Conservation (phyloP, 2,888 invertebrate species). For the Rotaria socialis region DNA sequence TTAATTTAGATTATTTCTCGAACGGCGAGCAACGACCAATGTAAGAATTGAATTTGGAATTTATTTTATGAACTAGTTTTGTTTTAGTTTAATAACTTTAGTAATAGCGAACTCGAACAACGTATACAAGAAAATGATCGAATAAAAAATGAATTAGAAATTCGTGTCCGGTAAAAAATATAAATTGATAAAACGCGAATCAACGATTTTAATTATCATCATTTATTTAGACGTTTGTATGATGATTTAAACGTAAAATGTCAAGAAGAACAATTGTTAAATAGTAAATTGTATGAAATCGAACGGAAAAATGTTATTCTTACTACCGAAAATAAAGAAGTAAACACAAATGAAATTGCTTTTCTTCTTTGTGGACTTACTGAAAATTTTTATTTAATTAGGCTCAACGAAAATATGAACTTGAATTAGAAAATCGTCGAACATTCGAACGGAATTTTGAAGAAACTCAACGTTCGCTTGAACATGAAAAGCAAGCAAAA, state of each 20-base stretch:
- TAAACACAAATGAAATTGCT: not conserved
- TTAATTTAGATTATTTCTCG: constrained; percentile 2
- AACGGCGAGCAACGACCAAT: not conserved
- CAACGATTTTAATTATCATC: too few species aligned
- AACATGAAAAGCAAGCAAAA: not conserved
- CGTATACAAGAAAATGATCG: constrained; percentile 30
- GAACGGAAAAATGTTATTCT: constrained; percentile 10
- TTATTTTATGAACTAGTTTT: not conserved
- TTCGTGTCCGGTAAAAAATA: not conserved
- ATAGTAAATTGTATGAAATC: not conserved
- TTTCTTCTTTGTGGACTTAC: not conserved
- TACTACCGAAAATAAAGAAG: constrained; percentile 4
- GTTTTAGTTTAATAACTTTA: not conserved
- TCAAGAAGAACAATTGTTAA: not conserved
- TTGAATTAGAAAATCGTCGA: constrained; percentile 6
- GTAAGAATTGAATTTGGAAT: not conserved
- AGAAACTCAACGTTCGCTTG: not conserved
- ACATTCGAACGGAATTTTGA: not conserved
- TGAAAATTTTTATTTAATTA: not conserved
- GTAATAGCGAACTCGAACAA: not conserved
- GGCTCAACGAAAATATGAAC: constrained; percentile 30
- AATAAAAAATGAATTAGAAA: constrained; percentile 15
- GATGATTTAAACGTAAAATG: constrained; percentile 30
- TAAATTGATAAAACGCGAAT: too few species aligned
- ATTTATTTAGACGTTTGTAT: not conserved